These are phyloP conservation scores for Apodemia zela DNA, from an alignment of 2,888 invertebrate species.

Conservation along the genomic window DNA sequence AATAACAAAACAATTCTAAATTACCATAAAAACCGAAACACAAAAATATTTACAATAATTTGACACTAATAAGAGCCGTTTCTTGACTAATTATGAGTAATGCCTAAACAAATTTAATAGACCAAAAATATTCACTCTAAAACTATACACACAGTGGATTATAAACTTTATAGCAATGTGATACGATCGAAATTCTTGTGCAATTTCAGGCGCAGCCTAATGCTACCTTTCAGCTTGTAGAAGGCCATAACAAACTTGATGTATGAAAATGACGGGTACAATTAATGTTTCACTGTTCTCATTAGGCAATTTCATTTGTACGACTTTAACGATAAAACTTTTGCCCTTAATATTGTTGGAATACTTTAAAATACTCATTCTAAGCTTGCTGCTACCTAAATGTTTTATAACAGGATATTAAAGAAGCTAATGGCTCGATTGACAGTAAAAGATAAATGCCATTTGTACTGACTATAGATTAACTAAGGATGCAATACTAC, in stretches of 20 bases:
- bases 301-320: slow-evolving; percentile 12
- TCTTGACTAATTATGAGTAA: slow-evolving; percentile 12
- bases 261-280: slow-evolving; percentile 13
- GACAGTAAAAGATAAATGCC: too few relatives aligned
- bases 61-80: slow-evolving; percentile 2
- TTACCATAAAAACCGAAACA: neutral
- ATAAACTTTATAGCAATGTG: neutral
- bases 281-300: slow-evolving; percentile 11
- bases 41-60: neutral
- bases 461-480: too few relatives aligned
- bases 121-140: neutral
- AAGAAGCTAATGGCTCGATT: too few relatives aligned
- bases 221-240: neutral
- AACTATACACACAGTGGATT: neutral
- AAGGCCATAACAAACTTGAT: slow-evolving; percentile 12
- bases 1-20: neutral
- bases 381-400: neutral
- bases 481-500: too few relatives aligned
- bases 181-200: neutral
- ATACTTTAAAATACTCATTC: neutral
- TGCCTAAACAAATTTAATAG: slow-evolving; percentile 3
- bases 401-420: too few relatives aligned
- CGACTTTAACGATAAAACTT: slow-evolving; percentile 14
- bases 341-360: neutral
- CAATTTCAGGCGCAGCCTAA: neutral